Conservation (phyloP, 2,113 vertebrate species). For the Serinus canaria region DNA sequence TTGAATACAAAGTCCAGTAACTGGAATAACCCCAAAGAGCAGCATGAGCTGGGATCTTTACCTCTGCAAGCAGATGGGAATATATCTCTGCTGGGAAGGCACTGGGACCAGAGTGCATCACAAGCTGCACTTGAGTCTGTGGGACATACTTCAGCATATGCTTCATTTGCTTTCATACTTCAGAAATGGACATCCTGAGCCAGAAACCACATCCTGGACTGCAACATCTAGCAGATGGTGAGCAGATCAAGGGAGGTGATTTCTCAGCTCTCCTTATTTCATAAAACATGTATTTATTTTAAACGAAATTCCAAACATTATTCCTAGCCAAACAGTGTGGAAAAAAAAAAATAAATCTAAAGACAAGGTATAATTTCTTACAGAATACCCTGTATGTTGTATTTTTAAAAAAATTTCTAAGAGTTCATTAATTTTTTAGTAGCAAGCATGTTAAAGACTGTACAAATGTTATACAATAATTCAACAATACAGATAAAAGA, state of each 20-base stretch:
- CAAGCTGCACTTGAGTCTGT: neutral
- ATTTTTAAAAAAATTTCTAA: slow-evolving; percentile 20
- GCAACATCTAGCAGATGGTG: accelerated
- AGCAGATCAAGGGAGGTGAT: neutral
- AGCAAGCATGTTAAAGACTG: neutral
- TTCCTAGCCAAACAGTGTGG: neutral
- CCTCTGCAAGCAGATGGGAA: no score
- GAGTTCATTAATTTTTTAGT: neutral
- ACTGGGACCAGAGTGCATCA: accelerated
- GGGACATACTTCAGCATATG: neutral
- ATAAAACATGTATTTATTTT: neutral
- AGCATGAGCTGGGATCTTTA: neutral
- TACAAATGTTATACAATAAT: neutral
- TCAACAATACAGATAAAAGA: neutral
- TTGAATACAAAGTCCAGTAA: neutral
- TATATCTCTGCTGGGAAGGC: neutral
- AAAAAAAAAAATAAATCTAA: neutral
- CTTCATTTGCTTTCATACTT: neutral
- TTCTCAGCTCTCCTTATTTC: neutral
- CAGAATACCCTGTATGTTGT: neutral
- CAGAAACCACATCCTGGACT: neutral
- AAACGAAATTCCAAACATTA: neutral
- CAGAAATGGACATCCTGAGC: neutral
- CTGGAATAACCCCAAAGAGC: neutral
- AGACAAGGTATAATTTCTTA: neutral